Conservation (phyloP, 2,888 invertebrate species). For the Tenthredo distinguenda region DNA sequence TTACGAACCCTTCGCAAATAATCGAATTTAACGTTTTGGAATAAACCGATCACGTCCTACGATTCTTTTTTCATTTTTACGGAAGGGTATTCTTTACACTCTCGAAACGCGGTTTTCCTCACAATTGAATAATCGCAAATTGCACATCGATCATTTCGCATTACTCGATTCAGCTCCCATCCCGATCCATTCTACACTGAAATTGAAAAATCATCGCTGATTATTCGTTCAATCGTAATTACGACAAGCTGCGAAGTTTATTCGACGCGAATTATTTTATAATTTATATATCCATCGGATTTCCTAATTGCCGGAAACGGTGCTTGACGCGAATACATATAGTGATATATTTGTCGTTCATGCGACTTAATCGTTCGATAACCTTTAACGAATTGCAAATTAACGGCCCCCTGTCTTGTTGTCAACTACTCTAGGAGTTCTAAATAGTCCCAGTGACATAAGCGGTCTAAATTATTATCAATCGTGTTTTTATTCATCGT, state of each 20-base stretch:
- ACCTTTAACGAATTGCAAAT: not conserved
- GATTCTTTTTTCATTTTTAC: conserved; percentile 15
- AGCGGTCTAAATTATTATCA: not conserved
- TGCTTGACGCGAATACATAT: not conserved
- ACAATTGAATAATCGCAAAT: not conserved
- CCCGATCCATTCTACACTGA: not conserved
- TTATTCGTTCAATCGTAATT: not conserved
- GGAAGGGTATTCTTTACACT: not conserved
- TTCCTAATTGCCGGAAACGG: not conserved
- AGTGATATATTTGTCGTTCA: not conserved
- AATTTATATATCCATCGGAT: not conserved
- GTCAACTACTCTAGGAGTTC: not conserved
- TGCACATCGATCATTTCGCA: not conserved
- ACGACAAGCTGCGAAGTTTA: not conserved
- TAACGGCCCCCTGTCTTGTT: not conserved
- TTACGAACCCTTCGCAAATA: conserved; percentile 23
- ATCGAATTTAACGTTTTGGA: conserved; percentile 36
- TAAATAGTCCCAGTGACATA: conserved; percentile 7
- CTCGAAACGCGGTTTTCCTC: not conserved
- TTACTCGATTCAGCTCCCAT: not conserved
- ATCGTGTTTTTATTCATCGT: conserved; percentile 11
- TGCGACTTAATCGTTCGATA: not conserved
- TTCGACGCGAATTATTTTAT: not conserved
- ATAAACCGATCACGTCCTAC: conserved; percentile 10
- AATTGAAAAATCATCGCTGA: not conserved